Conservation (phyloP, 2,797 vertebrate species). For the Furcifer pardalis region DNA sequence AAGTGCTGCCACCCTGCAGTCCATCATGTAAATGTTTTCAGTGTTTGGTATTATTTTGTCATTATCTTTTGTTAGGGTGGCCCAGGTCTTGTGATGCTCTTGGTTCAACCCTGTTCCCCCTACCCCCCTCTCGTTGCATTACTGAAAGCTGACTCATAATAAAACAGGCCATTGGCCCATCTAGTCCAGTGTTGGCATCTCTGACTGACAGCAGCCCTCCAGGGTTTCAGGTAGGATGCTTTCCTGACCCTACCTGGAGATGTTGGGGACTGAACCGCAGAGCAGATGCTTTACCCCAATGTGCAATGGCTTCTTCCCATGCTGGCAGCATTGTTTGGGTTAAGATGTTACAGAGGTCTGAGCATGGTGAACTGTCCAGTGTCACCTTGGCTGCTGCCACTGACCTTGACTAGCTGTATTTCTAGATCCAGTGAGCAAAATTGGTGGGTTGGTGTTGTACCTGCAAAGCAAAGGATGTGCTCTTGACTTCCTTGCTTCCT, state of each 20-base stretch:
- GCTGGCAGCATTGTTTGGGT: background rate
- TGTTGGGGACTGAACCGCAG: no score
- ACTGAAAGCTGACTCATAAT: background rate
- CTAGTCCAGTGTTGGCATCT: background rate
- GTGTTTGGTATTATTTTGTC: slow-evolving; percentile 37
- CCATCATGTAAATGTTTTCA: slow-evolving; percentile 68
- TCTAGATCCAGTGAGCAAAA: background rate
- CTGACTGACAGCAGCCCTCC: background rate
- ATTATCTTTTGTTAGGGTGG: slow-evolving; percentile 1
- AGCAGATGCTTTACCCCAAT: no score
- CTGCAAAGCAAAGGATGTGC: background rate
- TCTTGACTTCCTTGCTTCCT: background rate
- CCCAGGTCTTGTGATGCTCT: background rate
- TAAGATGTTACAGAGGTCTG: background rate
- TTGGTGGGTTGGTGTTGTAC: no score
- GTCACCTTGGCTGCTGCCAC: background rate
- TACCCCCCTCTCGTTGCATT: background rate
- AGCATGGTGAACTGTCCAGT: background rate
- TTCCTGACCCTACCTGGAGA: no score
- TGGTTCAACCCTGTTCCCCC: background rate
- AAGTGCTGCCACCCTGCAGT: background rate
- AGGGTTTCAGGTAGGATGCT: no score
- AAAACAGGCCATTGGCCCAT: no score
- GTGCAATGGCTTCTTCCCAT: no score
- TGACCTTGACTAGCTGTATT: background rate